These are phyloP conservation scores for Ictidomys tridecemlineatus DNA, from an alignment of 2,113 vertebrate genomes.

Conservation along the genomic window DNA sequence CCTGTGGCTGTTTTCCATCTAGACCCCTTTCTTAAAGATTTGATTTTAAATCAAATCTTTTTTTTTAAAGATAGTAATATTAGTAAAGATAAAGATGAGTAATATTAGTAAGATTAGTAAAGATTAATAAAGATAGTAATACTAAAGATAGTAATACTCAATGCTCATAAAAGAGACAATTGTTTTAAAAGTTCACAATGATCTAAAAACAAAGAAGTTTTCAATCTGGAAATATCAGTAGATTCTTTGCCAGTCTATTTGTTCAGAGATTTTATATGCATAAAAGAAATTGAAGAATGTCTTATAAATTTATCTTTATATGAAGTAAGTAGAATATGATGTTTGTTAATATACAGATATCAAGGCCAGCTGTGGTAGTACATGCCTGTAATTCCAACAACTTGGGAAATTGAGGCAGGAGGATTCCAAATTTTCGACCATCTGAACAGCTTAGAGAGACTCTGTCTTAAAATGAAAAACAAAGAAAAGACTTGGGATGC, in stretches of 20 bases:
- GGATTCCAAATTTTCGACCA: no score
- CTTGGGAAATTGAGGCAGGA: no score
- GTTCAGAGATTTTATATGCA: conserved; percentile 9
- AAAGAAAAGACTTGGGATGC: no score
- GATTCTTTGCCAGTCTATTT: not conserved
- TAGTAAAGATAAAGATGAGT: no score
- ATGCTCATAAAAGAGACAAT: not conserved
- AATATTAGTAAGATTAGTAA: no score
- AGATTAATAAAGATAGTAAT: not conserved
- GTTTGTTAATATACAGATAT: not conserved
- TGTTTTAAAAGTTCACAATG: conserved; percentile 47
- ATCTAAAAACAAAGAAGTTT: not conserved
- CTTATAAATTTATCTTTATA: not conserved
- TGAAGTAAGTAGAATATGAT: not conserved
- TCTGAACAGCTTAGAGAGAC: no score
- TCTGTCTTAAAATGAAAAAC: no score
- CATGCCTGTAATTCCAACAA: no score
- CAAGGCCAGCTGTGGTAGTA: no score
- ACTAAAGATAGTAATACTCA: not conserved
- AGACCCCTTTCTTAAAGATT: conserved; percentile 6
- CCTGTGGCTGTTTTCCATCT: not conserved
- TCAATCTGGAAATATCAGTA: conserved; percentile 23
- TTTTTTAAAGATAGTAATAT: not conserved
- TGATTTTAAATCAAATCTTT: no score
- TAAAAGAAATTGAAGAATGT: not conserved